phyloP scores from a whole-genome alignment of 1,140 invertebrate genomes.

The Gonatopus flavifemur region DNA sequence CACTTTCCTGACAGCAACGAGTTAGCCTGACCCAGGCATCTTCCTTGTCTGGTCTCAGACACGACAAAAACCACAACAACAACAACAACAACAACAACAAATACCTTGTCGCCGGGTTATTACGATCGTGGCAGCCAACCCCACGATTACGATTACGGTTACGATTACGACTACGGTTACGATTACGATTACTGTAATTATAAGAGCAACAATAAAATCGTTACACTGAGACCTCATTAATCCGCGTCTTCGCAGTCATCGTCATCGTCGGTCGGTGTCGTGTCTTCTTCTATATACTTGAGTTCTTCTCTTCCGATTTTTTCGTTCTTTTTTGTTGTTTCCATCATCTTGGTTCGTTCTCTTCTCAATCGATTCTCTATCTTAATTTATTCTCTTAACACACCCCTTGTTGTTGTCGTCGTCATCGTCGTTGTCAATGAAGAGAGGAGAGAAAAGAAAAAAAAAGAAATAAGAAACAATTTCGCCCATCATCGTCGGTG shows the following conservation, averaged over 20 bases:
- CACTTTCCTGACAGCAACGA: conserved; percentile 74
- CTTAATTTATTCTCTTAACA: too few species aligned
- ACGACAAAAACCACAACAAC: too few species aligned
- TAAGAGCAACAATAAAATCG: conserved; percentile 56
- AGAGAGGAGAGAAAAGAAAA: too few species aligned
- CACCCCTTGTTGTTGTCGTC: too few species aligned
- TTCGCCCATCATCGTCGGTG: background rate
- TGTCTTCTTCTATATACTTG: conserved; percentile 9
- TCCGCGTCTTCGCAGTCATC: conserved; percentile 40
- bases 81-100: too few species aligned
- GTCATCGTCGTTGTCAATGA: too few species aligned
- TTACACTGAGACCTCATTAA: conserved; percentile 56
- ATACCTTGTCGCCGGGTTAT: too few species aligned
- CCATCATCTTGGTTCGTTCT: too few species aligned
- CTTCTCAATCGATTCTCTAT: too few species aligned
- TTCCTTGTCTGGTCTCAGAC: conserved; percentile 38
- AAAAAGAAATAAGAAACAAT: too few species aligned
- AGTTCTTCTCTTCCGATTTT: background rate
- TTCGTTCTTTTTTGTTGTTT: background rate
- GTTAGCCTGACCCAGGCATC: conserved; percentile 69
- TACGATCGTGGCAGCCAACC: too few species aligned
- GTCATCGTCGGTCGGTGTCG: conserved; percentile 16
- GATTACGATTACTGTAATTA: conserved; percentile 55
- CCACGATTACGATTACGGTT: too few species aligned
- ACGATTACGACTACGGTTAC: conserved; percentile 48